Base-by-base conservation (phyloP, 2,797 vertebrate genomes). In the Parauchenoglanis punctatus region DNA sequence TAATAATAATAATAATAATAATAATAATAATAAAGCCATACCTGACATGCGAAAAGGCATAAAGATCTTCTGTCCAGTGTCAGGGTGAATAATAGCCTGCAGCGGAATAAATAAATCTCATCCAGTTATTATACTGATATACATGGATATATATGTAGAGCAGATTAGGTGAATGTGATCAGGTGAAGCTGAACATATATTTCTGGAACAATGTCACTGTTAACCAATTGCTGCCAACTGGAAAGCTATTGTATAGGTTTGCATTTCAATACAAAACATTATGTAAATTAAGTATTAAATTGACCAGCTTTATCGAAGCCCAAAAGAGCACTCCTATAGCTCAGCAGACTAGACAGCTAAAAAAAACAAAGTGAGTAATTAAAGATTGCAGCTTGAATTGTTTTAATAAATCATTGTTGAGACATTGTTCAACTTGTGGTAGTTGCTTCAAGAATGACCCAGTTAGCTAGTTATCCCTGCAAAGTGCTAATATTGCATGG, bases 11-110 rank as follows among this genome's bases (percentile, higher is more conserved):
- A 76, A n/a, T 52, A 49, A 76, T 76, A 76, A 77, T 52, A 76
- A 76, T 58, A 80, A 76, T 56, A 31, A 20, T 52, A 11, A 63
- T 23, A 7, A 0, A 49, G 18, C 61, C 81, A 83, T 97, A 99
- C 98, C 98, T 97, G 98, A 99, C 98, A 99, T 99, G 90, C 98
- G 95, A 94, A 99, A 99, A 90, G 98, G 98, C 98, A 99, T 99
- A 96, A 99, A 99, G 95, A 99, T 99, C 95, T 98, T 98, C 95
- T 99, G 97, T 12, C 98, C 97, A 3, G 98, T 99, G 91, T 99
- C 98, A 0, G 98, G 98, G 82, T 99, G 98, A 93, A 99, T 97
- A 94, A 99, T 98, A 92, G 98, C 98, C 98, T 99, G 95, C 28
- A 93, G 92, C 92, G 88, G 92, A 88, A 90, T 7, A 94, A 92